These are phyloP conservation scores for Polypterus senegalus DNA, from an alignment of 2,113 vertebrate genomes.

Conservation along the genomic window DNA sequence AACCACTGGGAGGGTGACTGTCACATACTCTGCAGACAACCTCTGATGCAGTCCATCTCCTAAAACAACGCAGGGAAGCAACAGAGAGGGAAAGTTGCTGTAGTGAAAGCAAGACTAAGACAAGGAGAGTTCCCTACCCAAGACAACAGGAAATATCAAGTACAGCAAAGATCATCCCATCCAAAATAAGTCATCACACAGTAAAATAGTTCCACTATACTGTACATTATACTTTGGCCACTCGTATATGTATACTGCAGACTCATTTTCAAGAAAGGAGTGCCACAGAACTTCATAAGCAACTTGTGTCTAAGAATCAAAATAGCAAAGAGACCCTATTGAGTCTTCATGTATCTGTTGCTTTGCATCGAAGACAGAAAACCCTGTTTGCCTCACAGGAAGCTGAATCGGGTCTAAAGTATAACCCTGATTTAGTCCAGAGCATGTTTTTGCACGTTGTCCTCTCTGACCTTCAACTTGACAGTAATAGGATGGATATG, in stretches of 20 bases:
- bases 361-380: constrained; percentile 18
- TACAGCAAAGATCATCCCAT: background rate
- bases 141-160: background rate
- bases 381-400: constrained; percentile 16
- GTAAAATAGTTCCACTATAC: background rate
- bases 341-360: constrained; percentile 1
- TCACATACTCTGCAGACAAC: background rate
- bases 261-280: constrained; percentile 6
- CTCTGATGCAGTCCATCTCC: background rate
- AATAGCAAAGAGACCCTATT: constrained; percentile 9
- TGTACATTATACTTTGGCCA: background rate
- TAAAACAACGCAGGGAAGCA: background rate
- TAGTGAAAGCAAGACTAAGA: background rate
- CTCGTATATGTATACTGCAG: background rate
- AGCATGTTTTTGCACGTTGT: constrained; percentile 13
- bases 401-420: constrained; percentile 19
- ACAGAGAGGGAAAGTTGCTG: constrained; percentile 4
- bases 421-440: constrained; percentile 17
- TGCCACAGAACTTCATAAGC: constrained; percentile 7
- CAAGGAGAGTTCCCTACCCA: background rate
- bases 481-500: constrained; percentile 9
- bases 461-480: constrained; percentile 16
- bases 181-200: constrained; percentile 5
- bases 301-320: constrained; percentile 8
- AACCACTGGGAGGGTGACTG: background rate